Evolutionary conservation across 2,888 invertebrate genomes (phyloP), one percentile per base, ranked within the genome.

Genomic region (Formica aserva): DNA sequence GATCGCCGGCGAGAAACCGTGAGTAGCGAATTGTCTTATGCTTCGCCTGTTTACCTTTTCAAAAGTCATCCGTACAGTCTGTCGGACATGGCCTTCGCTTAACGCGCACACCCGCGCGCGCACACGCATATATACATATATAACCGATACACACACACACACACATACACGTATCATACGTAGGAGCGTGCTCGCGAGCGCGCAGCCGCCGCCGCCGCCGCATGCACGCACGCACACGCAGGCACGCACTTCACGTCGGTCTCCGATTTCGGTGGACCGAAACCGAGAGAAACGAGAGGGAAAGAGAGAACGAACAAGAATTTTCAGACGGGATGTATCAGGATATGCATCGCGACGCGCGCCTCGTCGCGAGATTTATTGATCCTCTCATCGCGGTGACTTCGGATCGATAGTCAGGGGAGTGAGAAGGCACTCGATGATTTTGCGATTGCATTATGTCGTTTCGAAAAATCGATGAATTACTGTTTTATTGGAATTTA

Each of bases 1-100:
- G 6, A 86, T 87, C 87, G 84, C 88, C 90, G 89, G 88, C 87
- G 83, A 69, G 85, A 87, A 90, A 88, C 85, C 81, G 93, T 93
- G 89, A 93, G 93, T 93, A 92, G 72, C 35, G 9, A 35, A 45
- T 60, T 77, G 85, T 77, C 82, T 85, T 85, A 78, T 76, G 74
- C 35, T 74, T 86, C 57, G 81, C 66, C 88, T 88, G 85, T 89
- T 91, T 87, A 90, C 82, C 83, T 86, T 89, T 88, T 85, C 71
- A 85, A 86, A 86, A 89, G 84, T 87, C 83, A 89, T 88, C 75
- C 87, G 90, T 87, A 85, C 87, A 89, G 92, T 87, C 91, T 87
- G 89, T 91, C 87, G 85, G 87, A 89, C 88, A 89, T 91, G 91
- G 91, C 91, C 92, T 92, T 92, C 91, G 87, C 88, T 83, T 75